Percentiles rank a stretch among this genome's conserved stretches.
These are phyloP conservation scores for Halcyon chelicuti DNA, from an alignment of 2,797 vertebrate species.

Conservation along the genomic window DNA sequence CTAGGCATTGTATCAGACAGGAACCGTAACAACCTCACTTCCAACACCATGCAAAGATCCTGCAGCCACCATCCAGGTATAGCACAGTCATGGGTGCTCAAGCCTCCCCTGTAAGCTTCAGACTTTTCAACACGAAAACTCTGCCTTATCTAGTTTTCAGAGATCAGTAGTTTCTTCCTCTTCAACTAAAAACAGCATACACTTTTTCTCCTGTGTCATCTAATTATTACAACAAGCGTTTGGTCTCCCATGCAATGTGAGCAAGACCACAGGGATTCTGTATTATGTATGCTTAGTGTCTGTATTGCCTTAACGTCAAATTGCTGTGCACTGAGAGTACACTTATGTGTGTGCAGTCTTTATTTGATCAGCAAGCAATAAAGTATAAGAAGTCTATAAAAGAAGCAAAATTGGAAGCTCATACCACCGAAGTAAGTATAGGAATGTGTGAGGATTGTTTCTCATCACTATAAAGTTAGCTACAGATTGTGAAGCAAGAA, in stretches of 20 bases:
- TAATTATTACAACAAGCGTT: background rate
- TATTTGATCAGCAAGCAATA: background rate
- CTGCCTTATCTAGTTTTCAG: background rate
- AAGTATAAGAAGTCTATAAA: fast-evolving
- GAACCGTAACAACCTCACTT: background rate
- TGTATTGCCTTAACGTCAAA: background rate
- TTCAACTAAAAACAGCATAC: background rate
- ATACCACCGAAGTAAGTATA: background rate
- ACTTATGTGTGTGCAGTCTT: background rate
- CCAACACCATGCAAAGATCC: fast-evolving
- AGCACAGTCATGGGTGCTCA: background rate
- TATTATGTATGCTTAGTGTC: fast-evolving
- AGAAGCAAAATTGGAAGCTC: background rate
- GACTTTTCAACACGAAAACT: background rate
- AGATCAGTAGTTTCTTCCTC: background rate
- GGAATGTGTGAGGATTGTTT: fast-evolving
- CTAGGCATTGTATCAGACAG: fast-evolving
- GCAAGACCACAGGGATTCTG: fast-evolving
- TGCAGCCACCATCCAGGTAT: background rate
- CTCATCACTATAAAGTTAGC: background rate
- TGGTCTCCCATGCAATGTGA: fast-evolving
- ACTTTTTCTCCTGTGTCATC: background rate
- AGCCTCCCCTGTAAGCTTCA: background rate
- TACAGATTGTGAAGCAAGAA: background rate
- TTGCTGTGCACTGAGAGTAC: background rate